A percentile compares a stretch with the other conserved stretches of the same genome.
Conservation (phyloP, 2,113 vertebrate species). For the Copsychus sechellarum region DNA sequence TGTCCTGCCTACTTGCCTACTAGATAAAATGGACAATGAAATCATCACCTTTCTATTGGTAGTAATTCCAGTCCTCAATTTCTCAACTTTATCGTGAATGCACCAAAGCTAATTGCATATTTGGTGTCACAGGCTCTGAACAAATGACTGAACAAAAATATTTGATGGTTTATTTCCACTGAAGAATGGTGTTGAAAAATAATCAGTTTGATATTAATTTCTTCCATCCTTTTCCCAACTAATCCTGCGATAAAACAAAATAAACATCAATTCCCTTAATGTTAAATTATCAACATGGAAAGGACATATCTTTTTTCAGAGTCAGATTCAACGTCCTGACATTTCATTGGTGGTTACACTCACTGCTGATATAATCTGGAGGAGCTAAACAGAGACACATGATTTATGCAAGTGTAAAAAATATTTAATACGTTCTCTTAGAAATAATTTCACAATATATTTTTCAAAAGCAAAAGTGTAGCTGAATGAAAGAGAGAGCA, state of each 20-base stretch:
- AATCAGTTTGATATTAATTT: background rate
- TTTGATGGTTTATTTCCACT: background rate
- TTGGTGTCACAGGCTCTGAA: background rate
- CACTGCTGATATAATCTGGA: background rate
- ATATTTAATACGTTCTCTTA: background rate
- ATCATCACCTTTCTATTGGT: background rate
- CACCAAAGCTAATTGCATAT: background rate
- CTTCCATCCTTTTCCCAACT: background rate
- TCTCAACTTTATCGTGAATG: background rate
- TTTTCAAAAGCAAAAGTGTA: background rate
- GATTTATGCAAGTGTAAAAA: background rate
- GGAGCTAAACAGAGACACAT: background rate
- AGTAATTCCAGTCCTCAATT: background rate
- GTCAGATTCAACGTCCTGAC: background rate
- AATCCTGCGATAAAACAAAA: background rate
- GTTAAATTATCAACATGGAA: background rate
- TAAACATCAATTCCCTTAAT: background rate
- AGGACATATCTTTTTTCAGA: background rate
- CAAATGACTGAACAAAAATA: background rate
- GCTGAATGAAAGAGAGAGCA: background rate
- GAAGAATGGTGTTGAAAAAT: background rate
- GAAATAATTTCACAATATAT: background rate
- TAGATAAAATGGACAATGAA: background rate
- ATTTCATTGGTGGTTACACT: background rate
- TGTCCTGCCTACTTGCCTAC: background rate